Evolutionary conservation across 1,140 invertebrate genomes (phyloP), one percentile per base, ranked within the genome.

Genomic region (Coelopa frigida): DNA sequence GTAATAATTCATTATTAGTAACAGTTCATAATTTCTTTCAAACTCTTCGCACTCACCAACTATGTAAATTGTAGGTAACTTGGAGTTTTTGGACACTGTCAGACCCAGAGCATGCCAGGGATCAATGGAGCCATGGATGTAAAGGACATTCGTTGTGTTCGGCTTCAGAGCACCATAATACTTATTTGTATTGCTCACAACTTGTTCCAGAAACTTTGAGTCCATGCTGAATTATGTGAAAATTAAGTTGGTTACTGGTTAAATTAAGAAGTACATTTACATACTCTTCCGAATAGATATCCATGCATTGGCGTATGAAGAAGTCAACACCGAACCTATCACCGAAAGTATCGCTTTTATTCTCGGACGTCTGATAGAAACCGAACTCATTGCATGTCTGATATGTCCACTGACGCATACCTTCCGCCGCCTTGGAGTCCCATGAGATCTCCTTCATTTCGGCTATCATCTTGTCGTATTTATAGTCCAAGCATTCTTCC

Each of bases 331-430:
- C 78, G 50, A 94, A 90, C 11, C 76, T 71, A 57, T 83, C 72
- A 1, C 89, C 85, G 63, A 95, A 95, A 11, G 87, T 77, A 55
- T 84, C 79, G 1, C 78, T 71, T 21, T 76, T 72, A 3, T 77
- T 78, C 11, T 83, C 81, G 0, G 91, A 92, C 0, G 89, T 89
- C 74, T 96, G 91, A 70, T 85, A 96, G 61, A 91, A 96, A 18
- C 91, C 93, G 70, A 95, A 97, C 68, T 97, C 92, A 14, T 85
- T 89, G 65, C 93, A 97, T 0, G 91, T 94, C 70, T 96, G 92
- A 63, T 93, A 96, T n/a, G 78, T 85, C 92, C 92, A 96, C 60
- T 91, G 87, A 1, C 89, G 78, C 48, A 76, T 81, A 64, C 82
- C 83, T 70, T 82, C 76, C 3, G 75, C 67, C 38, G 56, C 60